Evolutionary conservation across 2,888 invertebrate genomes (phyloP), one percentile per base, ranked within the genome.

Genomic region (Ommatoiulus sabulosus): DNA sequence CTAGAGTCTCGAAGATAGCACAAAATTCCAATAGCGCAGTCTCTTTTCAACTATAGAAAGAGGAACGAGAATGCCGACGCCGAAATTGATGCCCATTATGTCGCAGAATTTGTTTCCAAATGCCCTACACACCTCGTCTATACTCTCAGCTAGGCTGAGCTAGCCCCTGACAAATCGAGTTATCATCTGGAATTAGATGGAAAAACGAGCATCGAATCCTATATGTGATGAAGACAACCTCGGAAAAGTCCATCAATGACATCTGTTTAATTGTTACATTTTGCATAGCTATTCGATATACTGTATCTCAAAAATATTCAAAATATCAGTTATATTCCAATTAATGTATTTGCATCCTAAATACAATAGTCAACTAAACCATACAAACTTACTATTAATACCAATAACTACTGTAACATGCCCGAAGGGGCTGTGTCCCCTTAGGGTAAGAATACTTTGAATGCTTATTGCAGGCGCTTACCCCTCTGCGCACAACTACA

Each of bases 61-160:
- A 17, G n/a, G 57, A 57, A 17, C 15, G 35, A 15, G 35, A 80
- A 80, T 35, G 80, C 15, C 57, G 35, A 80, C 35, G 15, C 80
- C 80, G 80, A 80, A 80, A 80, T 80, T 80, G 80, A 80, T 80
- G 80, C 35, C 80, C 80, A 80, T 80, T 80, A 80, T 80, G 80
- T 35, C 15, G 80, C 80, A 43, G 24, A 80, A 80, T 80, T 24
- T 80, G 80, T 80, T 80, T 80, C 35, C 12, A 80, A 35, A 80
- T 12, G 35, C 35, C 35, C 15, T 12, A 3, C 35, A 35, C 35
- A 3, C 35, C 24, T 12, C 80, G 4, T 35, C 35, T 35, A 35
- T 35, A 35, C 2, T 80, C 80, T 80, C 35, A 1, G 15, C 80
- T 10, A 0, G 7, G 35, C 35, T n/a, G n/a, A n/a, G n/a, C n/a